These are phyloP conservation scores for Antheraea yamamai DNA, from an alignment of 2,888 invertebrate genomes.

Conservation along the genomic window DNA sequence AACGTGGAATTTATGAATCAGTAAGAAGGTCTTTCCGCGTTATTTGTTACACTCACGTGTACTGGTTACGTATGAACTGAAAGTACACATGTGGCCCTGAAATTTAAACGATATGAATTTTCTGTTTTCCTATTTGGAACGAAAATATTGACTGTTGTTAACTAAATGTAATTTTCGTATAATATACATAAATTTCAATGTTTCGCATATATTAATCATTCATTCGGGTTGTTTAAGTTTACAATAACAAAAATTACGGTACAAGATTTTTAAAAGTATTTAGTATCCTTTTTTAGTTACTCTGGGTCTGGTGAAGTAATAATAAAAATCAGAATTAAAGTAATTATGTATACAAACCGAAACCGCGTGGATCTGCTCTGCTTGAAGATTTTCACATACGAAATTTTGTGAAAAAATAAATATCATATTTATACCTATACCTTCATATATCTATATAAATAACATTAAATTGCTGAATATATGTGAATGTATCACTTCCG, in stretches of 20 bases:
- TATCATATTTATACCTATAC: too few relatives aligned
- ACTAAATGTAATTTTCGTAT: constrained; percentile 1
- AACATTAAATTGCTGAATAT: too few relatives aligned
- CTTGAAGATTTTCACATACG: too few relatives aligned
- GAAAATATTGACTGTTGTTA: constrained; percentile 19
- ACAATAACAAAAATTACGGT: neutral
- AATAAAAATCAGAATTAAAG: too few relatives aligned
- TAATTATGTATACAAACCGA: too few relatives aligned
- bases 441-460: too few relatives aligned
- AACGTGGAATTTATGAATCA: neutral
- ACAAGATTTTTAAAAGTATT: too few relatives aligned
- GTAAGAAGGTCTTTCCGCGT: neutral
- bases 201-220: neutral
- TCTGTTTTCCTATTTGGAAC: constrained; percentile 27
- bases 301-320: too few relatives aligned
- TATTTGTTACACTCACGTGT: neutral
- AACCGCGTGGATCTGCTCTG: too few relatives aligned
- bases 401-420: too few relatives aligned
- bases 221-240: neutral
- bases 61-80: constrained; percentile 6
- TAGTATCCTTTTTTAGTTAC: too few relatives aligned
- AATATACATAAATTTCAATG: neutral
- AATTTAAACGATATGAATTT: constrained; percentile 17
- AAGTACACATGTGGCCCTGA: constrained; percentile 20
- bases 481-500: too few relatives aligned